Conservation (phyloP, 2,113 vertebrate species). For the Periophthalmodon schlosseri region DNA sequence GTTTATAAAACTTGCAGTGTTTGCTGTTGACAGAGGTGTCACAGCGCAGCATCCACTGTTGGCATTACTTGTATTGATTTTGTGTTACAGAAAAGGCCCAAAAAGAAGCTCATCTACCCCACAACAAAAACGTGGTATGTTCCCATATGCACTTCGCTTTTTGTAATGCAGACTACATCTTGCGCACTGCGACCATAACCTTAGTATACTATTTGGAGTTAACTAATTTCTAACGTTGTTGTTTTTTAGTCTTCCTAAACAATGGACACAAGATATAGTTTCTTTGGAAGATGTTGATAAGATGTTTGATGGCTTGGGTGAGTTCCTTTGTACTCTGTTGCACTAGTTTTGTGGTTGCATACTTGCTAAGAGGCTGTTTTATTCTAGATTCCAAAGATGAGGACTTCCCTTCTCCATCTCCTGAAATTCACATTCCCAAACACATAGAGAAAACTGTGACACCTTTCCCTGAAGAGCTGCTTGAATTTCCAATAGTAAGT, state of each 20-base stretch:
- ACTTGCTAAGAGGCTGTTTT: neutral
- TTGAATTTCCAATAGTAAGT: neutral
- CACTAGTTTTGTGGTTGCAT: neutral
- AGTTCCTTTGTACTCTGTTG: conserved; percentile 10
- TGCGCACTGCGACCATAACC: neutral
- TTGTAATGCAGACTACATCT: neutral
- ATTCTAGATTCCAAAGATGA: neutral
- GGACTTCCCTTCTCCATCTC: neutral
- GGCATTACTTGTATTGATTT: neutral
- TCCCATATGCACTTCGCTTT: neutral
- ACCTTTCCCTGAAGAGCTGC: neutral
- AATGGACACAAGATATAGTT: conserved; percentile 1
- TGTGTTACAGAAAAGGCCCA: conserved; percentile 64
- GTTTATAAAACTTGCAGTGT: neutral
- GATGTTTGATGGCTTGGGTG: conserved; percentile 73
- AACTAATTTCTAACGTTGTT: neutral
- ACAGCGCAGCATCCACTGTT: neutral
- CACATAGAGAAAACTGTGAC: neutral
- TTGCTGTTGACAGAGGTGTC: neutral
- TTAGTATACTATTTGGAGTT: neutral
- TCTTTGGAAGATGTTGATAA: conserved; percentile 58
- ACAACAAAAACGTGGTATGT: conserved; percentile 52
- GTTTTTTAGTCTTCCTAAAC: conserved; percentile 44
- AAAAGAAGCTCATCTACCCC: conserved; percentile 66
- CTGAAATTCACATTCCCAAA: conserved; percentile 10